Conservation (phyloP, 1,140 invertebrate species). For the Drosophila pallidifrons region DNA sequence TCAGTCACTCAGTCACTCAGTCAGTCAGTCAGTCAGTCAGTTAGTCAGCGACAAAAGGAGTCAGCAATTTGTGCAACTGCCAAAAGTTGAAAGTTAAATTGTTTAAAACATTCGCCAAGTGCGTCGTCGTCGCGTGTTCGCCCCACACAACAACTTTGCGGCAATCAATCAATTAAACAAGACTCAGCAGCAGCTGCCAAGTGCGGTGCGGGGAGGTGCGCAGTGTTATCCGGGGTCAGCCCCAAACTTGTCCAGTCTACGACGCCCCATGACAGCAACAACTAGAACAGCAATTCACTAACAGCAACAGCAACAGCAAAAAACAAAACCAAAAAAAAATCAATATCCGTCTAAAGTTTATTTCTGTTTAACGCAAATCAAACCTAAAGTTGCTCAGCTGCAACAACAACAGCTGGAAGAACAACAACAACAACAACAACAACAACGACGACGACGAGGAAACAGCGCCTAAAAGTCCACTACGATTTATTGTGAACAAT, state of each 20-base stretch:
- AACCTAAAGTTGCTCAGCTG: constrained; percentile 55
- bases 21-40: constrained; percentile 15
- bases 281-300: constrained; percentile 28
- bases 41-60: constrained; percentile 7
- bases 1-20: constrained; percentile 15
- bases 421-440: constrained; percentile 26
- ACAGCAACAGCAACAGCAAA: constrained; percentile 15
- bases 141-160: constrained; percentile 29
- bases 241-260: constrained; percentile 35
- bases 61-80: constrained; percentile 38
- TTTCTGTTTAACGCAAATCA: constrained; percentile 69
- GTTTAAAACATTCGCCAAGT: constrained; percentile 52
- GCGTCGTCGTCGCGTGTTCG: constrained; percentile 46
- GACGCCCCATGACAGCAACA: constrained; percentile 39
- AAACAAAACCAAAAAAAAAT: constrained; percentile 63
- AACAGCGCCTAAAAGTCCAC: constrained; percentile 30
- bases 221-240: not conserved
- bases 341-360: constrained; percentile 85
- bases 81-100: constrained; percentile 59
- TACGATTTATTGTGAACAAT: constrained; percentile 17
- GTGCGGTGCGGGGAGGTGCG: constrained; percentile 5
- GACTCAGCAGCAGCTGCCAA: constrained; percentile 28
- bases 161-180: constrained; percentile 75
- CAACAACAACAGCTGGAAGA: constrained; percentile 23
- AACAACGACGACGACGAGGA: constrained; percentile 5